Base-by-base conservation (phyloP, 2,113 vertebrate genomes). In the Sinocyclocheilus anshuiensis region DNA sequence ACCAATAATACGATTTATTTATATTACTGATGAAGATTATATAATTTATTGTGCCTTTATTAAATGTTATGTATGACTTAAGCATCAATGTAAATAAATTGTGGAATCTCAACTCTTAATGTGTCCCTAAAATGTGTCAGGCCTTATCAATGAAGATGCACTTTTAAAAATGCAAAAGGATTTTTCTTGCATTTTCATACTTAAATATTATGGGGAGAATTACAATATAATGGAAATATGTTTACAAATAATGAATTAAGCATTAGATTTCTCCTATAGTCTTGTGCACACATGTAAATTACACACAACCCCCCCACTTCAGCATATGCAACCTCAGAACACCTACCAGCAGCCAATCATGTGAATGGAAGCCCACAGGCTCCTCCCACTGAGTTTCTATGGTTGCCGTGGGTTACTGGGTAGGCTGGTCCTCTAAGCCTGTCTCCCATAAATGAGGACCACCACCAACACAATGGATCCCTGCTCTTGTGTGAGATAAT, bases 341-440 rank as follows among this genome's bases (percentile, higher is more conserved):
- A 87, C 87, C 84, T 86, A 86, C 77, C 24, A 39, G 69, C 78
- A 85, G 39, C 90, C 90, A 90, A 89, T 90, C 77, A 84, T 10
- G 75, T 33, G 45, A 59, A 59, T 74, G 80, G 6, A 77, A 84
- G 15, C 61, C 48, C 29, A 48, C 39, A 78, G 48, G 48, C 86
- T 78, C 84, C 89, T 81, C 89, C 90, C 76, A 53, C 80, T 29
- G 76, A 80, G 69, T 81, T 72, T 88, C 72, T 84, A 33, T 74
- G 63, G 87, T 91, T 91, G 87, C 86, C 63, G 76, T 88, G 87
- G 84, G 65, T 84, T 75, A 87, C 80, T 55, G 67, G 80, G 69
- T 48, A 50, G 63, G 55, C 71, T 86, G 72, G 1, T 67, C 10
- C 39, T 77, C 29, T 55, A 67, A 20, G 61, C 18, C 33, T 50